Evolutionary conservation across 53 echinoderm and acorn worm genomes (phyloP).

Genomic region (Hippasteria phrygiana): DNA sequence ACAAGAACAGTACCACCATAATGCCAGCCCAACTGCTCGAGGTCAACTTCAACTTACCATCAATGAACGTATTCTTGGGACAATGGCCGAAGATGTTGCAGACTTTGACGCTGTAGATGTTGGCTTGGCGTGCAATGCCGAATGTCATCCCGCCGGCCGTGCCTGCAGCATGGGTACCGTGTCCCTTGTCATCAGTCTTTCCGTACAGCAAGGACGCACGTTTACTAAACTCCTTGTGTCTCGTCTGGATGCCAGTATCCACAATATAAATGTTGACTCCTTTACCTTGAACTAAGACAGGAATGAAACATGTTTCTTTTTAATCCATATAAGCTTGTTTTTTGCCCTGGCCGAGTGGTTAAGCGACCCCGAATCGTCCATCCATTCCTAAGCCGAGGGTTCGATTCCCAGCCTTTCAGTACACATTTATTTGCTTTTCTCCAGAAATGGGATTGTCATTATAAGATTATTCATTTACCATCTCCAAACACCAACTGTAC

Average conservation of each 20-base stretch:
- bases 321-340: too few relatives aligned
- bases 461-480: too few relatives aligned
- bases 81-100: not conserved
- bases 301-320: not conserved
- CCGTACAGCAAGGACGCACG: slow-evolving; percentile 7
- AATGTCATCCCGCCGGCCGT: not conserved
- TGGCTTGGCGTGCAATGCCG: slow-evolving; percentile 5
- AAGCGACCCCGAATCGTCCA: too few relatives aligned
- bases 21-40: too few relatives aligned
- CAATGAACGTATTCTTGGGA: not conserved
- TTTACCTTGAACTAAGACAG: slow-evolving; percentile 5
- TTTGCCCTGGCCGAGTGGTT: too few relatives aligned
- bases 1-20: too few relatives aligned
- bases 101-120: slow-evolving; percentile 13
- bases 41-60: not conserved
- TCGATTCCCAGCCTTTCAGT: too few relatives aligned
- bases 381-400: too few relatives aligned
- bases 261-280: slow-evolving; percentile 26
- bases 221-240: not conserved
- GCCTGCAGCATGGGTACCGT: slow-evolving; percentile 23
- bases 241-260: slow-evolving; percentile 20
- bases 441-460: too few relatives aligned
- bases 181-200: not conserved
- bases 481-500: too few relatives aligned
- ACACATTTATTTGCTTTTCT: too few relatives aligned